phyloP scores from a whole-genome alignment of 2,113 vertebrate species.

The Oncorhynchus nerka region DNA sequence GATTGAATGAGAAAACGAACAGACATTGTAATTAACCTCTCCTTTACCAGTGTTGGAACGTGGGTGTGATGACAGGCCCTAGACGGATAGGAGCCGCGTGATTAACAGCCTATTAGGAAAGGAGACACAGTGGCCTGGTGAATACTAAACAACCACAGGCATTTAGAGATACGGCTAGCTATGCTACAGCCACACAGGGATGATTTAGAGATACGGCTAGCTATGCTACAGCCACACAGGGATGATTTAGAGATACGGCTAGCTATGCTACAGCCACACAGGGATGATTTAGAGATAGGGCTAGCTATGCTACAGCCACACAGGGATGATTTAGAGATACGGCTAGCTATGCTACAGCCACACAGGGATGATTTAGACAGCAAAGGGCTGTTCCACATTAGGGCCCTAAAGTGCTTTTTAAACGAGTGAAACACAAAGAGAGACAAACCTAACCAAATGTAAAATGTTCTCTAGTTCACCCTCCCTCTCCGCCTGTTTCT shows the following conservation, averaged over 20 bases:
- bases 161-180: neutral
- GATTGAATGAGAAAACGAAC: neutral
- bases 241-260: neutral
- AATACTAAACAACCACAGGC: constrained; percentile 18
- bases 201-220: constrained; percentile 7
- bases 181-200: neutral
- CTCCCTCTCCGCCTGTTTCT: neutral
- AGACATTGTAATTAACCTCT: constrained; percentile 28
- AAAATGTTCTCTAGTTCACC: neutral
- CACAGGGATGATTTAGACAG: constrained; percentile 11
- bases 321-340: constrained; percentile 1
- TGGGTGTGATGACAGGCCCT: neutral
- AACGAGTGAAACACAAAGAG: neutral
- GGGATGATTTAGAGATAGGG: constrained; percentile 1
- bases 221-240: neutral
- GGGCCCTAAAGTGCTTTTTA: neutral
- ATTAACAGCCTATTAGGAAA: constrained; percentile 13
- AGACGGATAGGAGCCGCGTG: constrained; percentile 10
- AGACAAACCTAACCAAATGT: neutral
- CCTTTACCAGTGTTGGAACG: neutral
- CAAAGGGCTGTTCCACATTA: constrained; percentile 1
- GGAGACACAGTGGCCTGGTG: neutral
- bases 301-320: neutral
- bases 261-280: neutral
- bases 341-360: neutral